Base-by-base conservation (phyloP, 2,797 vertebrate genomes). In the Telmatherina bonti region DNA sequence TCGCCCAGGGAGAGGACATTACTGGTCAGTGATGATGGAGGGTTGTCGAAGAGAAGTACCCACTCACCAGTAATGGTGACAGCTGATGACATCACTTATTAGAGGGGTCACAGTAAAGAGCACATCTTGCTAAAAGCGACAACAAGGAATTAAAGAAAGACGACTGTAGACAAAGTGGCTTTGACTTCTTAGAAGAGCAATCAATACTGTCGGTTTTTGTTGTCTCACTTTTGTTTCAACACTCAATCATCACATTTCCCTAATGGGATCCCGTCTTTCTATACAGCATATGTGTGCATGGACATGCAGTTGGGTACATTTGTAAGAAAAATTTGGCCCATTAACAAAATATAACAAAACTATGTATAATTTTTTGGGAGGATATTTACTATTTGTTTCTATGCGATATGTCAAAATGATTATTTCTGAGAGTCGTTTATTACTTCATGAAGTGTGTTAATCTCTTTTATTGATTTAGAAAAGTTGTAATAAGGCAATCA, bases 11-110 rank as follows among this genome's bases (percentile, higher is more conserved):
- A 89, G 73, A 89, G 89, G 85, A 87, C 83, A 70, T 83, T 85
- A 83, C 84, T 75, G 38, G 61, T 76, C 85, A 54, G 63, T 72
- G 64, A 78, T 4, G 51, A 76, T 61, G 62, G 59, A 71, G 79
- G 81, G 62, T 62, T 77, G 43, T 87, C 82, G 84, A 72, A 81
- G 74, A 87, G 75, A 79, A 88, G 35, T 7, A 36, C 53, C 78
- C 65, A 64, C 66, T 70, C 71, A 79, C 63, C 59, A 58, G 54
- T 63, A 30, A 78, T 64, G 74, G 76, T 77, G 80, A 81, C 72
- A 74, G 76, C 78, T 80, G 80, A 86, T 90, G 84, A 90, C 85
- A 86, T 91, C 84, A 89, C 73, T 86, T 86, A 89, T 88, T 85
- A 81, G 78, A 90, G 83, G 33, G 33, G 90, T 85, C 82, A 80